Evolutionary conservation across 2,797 vertebrate species (phyloP).

Genomic region (Scarus forsteni): DNA sequence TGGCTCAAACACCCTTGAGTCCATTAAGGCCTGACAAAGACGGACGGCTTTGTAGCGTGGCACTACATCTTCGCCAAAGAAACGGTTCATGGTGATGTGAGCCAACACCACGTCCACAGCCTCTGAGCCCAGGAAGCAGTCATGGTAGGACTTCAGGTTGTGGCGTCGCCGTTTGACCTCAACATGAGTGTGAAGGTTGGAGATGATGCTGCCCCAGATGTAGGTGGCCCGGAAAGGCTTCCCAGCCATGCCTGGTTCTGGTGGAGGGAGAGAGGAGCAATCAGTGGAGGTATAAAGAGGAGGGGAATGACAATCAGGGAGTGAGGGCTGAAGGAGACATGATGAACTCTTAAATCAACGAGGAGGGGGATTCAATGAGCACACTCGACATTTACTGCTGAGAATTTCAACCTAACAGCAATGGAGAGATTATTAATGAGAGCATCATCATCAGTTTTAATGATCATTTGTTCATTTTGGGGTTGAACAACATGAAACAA

Average conservation of each 20-base stretch:
- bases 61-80: conserved; percentile 92
- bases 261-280: conserved; percentile 10
- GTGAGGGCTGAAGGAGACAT: not conserved
- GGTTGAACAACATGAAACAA: no score
- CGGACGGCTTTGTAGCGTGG: conserved; percentile 93
- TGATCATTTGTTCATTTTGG: no score
- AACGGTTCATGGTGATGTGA: conserved; percentile 92
- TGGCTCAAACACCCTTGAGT: conserved; percentile 94
- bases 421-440: no score
- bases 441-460: no score
- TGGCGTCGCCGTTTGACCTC: conserved; percentile 95
- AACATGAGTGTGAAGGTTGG: conserved; percentile 90
- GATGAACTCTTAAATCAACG: not conserved
- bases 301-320: not conserved
- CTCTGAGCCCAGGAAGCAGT: conserved; percentile 96
- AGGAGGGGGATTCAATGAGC: not conserved
- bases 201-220: conserved; percentile 97
- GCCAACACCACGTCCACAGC: conserved; percentile 94
- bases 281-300: not conserved
- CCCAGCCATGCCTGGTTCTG: conserved; percentile 90
- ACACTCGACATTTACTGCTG: no score
- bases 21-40: conserved; percentile 96
- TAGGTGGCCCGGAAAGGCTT: conserved; percentile 95
- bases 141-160: conserved; percentile 92
- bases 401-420: no score